Percentiles rank a stretch among this genome's conserved stretches.
Conservation (phyloP, 2,888 invertebrate genomes). For the Harmothoe impar region DNA sequence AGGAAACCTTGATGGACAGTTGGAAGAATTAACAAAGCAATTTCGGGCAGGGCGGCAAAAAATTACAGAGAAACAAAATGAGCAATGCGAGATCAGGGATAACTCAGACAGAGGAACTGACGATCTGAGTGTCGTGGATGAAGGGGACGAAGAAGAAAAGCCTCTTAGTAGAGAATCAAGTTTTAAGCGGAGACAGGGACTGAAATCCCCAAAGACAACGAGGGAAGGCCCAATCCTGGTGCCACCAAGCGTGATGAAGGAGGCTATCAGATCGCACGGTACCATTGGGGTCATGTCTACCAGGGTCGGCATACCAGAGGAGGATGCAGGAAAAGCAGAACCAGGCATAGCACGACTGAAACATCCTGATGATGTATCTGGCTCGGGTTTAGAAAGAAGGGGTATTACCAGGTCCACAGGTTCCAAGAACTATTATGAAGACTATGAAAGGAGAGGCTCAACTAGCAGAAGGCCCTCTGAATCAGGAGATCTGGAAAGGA, state of each 20-base stretch:
- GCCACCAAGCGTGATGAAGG: conserved; percentile 26
- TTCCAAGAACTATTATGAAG: not conserved
- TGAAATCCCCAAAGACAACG: not conserved
- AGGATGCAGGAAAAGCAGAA: not conserved
- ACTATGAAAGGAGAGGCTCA: not conserved
- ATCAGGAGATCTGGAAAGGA: not conserved
- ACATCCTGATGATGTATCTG: not conserved
- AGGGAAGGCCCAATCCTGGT: conserved; percentile 30
- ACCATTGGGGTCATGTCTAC: conserved; percentile 19
- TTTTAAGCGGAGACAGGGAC: not conserved
- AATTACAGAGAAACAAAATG: not conserved
- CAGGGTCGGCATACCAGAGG: conserved; percentile 35
- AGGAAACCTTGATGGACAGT: conserved; percentile 25
- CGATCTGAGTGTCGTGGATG: not conserved
- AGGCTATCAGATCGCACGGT: conserved; percentile 16
- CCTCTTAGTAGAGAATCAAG: not conserved
- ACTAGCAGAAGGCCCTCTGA: not conserved
- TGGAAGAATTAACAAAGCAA: conserved; percentile 8
- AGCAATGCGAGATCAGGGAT: not conserved
- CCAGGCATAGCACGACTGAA: not conserved
- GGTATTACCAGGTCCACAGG: not conserved
- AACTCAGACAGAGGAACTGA: not conserved
- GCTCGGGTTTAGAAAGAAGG: not conserved
- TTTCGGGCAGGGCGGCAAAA: not conserved
- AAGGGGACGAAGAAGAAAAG: not conserved